phyloP scores from a whole-genome alignment of 2,888 invertebrate genomes.

The Tetranychus piercei region DNA sequence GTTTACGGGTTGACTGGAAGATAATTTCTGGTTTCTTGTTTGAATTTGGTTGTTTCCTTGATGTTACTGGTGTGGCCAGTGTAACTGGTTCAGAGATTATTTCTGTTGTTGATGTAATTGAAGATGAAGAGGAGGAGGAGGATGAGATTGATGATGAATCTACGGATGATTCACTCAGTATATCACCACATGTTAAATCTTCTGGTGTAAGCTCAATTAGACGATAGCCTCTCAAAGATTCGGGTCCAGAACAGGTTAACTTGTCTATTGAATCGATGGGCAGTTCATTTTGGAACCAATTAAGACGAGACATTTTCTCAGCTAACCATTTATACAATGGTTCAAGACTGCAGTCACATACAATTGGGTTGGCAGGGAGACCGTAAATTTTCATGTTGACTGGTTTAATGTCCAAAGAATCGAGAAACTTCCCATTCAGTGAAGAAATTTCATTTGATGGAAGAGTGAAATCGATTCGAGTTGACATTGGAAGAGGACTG shows the following conservation, averaged over 20 bases:
- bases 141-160: neutral
- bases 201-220: constrained; percentile 12
- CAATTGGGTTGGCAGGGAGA: constrained; percentile 56
- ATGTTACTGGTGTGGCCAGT: constrained; percentile 33
- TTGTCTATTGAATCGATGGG: neutral
- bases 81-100: constrained; percentile 19
- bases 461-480: neutral
- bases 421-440: constrained; percentile 55
- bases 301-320: constrained; percentile 21
- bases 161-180: neutral
- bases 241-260: neutral
- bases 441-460: constrained; percentile 41
- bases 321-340: constrained; percentile 43
- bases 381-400: constrained; percentile 55
- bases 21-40: constrained; percentile 62
- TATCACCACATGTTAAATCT: constrained; percentile 12
- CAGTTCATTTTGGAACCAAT: neutral
- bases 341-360: constrained; percentile 51
- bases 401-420: constrained; percentile 59
- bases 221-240: constrained; percentile 5
- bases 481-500: neutral
- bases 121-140: neutral
- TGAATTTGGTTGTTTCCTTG: constrained; percentile 22
- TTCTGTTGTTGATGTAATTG: constrained; percentile 29
- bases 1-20: constrained; percentile 31